These are phyloP conservation scores for Ptychobarbus kaznakovi DNA, from an alignment of 2,797 vertebrate genomes.

Conservation along the genomic window DNA sequence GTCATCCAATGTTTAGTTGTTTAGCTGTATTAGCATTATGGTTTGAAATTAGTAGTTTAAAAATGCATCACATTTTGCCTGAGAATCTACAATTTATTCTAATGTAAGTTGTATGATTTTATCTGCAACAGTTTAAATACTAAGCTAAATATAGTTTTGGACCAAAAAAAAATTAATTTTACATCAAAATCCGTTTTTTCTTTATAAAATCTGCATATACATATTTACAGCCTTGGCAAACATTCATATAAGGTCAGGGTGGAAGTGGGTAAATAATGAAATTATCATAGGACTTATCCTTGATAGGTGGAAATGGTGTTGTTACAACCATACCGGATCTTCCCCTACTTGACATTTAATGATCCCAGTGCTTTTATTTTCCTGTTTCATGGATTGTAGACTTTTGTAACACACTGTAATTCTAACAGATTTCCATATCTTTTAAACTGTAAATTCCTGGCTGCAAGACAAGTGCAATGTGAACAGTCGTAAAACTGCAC, in stretches of 20 bases:
- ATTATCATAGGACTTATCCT: constrained; percentile 1
- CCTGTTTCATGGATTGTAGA: not conserved
- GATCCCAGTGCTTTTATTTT: not conserved
- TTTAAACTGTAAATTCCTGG: not conserved
- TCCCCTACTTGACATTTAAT: not conserved
- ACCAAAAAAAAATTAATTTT: not conserved
- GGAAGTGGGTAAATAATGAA: not conserved
- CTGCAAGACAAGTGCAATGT: too few relatives aligned
- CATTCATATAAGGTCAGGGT: not conserved
- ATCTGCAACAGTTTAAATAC: not conserved
- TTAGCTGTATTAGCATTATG: not conserved
- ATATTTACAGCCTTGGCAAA: not conserved
- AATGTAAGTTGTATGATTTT: not conserved
- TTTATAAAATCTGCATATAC: not conserved
- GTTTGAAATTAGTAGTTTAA: not conserved
- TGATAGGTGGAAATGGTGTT: constrained; percentile 11
- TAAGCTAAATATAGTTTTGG: not conserved
- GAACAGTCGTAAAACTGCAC: not conserved
- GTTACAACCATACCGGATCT: not conserved
- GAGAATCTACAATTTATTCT: not conserved
- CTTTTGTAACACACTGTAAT: not conserved
- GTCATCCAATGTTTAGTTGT: not conserved
- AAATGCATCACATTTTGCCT: not conserved
- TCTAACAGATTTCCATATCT: not conserved
- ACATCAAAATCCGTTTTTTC: not conserved